Evolutionary conservation across 2,888 invertebrate genomes (phyloP).

Genomic region (Cephus sareptanus): DNA sequence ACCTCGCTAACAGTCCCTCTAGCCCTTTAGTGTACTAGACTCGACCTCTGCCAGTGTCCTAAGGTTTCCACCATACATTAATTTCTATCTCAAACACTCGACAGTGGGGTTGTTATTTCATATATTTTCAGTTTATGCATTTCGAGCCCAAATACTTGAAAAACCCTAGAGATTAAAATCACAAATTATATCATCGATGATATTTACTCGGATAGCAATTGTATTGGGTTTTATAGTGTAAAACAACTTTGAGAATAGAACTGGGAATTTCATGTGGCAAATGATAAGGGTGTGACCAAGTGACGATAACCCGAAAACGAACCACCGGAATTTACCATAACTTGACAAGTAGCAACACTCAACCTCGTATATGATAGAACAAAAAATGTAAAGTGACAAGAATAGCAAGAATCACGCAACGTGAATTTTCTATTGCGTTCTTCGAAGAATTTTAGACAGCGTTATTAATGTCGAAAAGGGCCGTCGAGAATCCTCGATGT

Average conservation of each 20-base stretch:
- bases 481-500: background rate
- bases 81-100: background rate
- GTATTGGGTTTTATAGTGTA: background rate
- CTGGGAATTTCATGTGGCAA: background rate
- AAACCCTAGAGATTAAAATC: background rate
- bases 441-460: constrained; percentile 22
- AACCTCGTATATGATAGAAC: constrained; percentile 11
- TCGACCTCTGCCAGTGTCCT: too few species aligned
- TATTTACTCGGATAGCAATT: background rate
- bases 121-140: background rate
- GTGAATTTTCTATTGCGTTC: constrained; percentile 31
- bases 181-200: background rate
- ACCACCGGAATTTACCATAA: background rate
- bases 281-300: background rate
- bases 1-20: background rate
- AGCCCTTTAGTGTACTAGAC: too few species aligned
- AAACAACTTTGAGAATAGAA: background rate
- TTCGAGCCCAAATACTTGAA: background rate
- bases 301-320: background rate
- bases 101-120: accelerated
- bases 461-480: constrained; percentile 27
- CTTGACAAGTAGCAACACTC: background rate
- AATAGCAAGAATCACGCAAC: constrained; percentile 33
- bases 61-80: too few species aligned
- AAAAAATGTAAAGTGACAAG: constrained; percentile 31